phyloP scores from a whole-genome alignment of 1,140 invertebrate genomes.

The Muscidifurax raptorellus region DNA sequence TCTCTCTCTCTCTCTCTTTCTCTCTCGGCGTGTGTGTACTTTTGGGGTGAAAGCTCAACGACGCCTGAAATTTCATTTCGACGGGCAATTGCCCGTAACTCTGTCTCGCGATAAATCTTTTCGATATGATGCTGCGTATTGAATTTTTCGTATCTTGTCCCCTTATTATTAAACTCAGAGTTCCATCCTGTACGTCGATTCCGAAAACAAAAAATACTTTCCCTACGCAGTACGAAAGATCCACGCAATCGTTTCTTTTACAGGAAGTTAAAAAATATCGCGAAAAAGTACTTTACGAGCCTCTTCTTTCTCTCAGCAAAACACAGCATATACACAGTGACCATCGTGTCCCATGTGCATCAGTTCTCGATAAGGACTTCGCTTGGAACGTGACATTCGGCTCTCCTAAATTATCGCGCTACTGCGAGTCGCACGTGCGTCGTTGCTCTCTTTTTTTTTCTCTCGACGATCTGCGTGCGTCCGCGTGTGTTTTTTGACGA shows the following conservation, averaged over 20 bases:
- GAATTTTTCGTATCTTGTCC: not conserved
- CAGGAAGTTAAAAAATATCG: too few species aligned
- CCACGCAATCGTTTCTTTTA: too few species aligned
- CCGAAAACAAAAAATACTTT: too few species aligned
- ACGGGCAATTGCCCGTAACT: not conserved
- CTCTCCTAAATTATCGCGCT: conserved; percentile 27
- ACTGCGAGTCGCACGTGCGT: not conserved
- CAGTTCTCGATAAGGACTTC: conserved; percentile 3
- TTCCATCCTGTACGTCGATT: too few species aligned
- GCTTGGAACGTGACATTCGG: conserved; percentile 39
- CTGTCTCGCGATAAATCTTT: conserved; percentile 23
- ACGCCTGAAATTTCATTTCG: conserved; percentile 48
- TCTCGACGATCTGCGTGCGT: not conserved
- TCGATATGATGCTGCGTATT: not conserved
- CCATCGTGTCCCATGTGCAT: not conserved
- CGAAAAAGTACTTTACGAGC: not conserved
- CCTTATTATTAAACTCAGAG: too few species aligned
- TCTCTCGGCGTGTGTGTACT: too few species aligned
- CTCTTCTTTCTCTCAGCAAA: not conserved
- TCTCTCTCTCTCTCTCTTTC: not conserved
- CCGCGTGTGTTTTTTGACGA: not conserved
- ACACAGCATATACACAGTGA: too few species aligned
- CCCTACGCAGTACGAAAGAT: not conserved
- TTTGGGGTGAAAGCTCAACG: not conserved
- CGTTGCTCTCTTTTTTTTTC: not conserved